phyloP scores from a whole-genome alignment of 2,797 vertebrate genomes.

The Notoglanidium macrostoma region DNA sequence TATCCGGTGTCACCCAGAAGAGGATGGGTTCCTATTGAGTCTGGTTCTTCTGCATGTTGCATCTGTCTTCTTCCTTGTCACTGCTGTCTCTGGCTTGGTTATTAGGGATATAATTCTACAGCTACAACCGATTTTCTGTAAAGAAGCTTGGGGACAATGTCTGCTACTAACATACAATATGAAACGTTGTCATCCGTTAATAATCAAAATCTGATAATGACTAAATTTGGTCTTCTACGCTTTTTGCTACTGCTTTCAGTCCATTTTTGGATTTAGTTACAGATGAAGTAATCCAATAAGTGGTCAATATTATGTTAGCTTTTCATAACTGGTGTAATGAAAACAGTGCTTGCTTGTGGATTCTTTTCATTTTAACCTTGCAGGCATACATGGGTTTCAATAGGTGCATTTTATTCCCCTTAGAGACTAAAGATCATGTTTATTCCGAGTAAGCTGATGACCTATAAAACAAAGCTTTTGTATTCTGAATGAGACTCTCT shows the following conservation, averaged over 20 bases:
- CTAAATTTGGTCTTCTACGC: neutral
- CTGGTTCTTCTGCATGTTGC: neutral
- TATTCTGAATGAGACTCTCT: slow-evolving; percentile 24
- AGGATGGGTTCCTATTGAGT: neutral
- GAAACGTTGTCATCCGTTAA: neutral
- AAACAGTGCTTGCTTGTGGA: neutral
- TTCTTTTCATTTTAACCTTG: neutral
- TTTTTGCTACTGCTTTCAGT: neutral
- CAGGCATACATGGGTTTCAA: neutral
- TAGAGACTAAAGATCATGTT: slow-evolving; percentile 27
- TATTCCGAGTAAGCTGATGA: slow-evolving; percentile 36
- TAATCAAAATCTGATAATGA: slow-evolving; percentile 3
- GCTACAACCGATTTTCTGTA: neutral
- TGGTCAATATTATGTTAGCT: neutral
- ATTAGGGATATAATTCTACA: neutral
- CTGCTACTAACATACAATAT: neutral
- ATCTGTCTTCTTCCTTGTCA: no score
- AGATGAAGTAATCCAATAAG: neutral
- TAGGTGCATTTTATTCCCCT: slow-evolving; percentile 1
- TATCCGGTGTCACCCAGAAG: neutral
- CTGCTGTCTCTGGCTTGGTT: neutral
- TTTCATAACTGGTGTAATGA: neutral
- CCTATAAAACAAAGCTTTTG: slow-evolving; percentile 31
- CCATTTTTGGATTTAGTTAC: neutral
- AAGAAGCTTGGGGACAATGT: neutral